Conservation (phyloP, 2,797 vertebrate genomes). For the Dendrocincla tyrannina region DNA sequence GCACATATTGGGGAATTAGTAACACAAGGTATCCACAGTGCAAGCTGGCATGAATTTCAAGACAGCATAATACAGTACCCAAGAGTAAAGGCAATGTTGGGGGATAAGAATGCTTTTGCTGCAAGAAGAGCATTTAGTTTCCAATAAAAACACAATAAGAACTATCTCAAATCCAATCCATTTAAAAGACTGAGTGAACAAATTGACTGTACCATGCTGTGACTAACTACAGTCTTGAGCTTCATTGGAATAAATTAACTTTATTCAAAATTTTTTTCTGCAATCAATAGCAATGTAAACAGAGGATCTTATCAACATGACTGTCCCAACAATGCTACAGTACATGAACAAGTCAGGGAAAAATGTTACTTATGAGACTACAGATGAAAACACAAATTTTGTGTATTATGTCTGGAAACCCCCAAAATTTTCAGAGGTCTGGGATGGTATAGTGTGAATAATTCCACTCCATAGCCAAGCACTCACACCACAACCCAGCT, state of each 20-base stretch:
- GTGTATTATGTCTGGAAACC: not conserved
- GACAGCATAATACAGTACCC: not conserved
- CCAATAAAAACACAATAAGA: not conserved
- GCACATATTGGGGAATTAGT: fast-evolving
- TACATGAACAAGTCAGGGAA: not conserved
- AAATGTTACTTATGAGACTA: not conserved
- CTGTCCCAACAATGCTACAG: not conserved
- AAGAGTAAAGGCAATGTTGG: not conserved
- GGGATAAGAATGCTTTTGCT: not conserved
- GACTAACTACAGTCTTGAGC: not conserved
- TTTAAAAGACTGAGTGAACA: not conserved
- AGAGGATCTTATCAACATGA: not conserved
- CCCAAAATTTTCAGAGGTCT: not conserved
- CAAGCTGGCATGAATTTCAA: not conserved
- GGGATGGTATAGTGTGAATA: not conserved
- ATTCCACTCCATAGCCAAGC: not conserved
- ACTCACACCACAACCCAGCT: not conserved
- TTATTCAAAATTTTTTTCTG: not conserved
- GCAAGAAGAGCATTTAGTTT: not conserved
- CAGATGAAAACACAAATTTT: not conserved
- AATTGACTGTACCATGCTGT: not conserved
- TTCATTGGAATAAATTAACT: not conserved
- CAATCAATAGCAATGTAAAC: not conserved
- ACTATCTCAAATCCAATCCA: not conserved
- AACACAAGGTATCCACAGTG: not conserved